phyloP scores from a whole-genome alignment of 2,888 invertebrate genomes.

The Euphydryas editha region DNA sequence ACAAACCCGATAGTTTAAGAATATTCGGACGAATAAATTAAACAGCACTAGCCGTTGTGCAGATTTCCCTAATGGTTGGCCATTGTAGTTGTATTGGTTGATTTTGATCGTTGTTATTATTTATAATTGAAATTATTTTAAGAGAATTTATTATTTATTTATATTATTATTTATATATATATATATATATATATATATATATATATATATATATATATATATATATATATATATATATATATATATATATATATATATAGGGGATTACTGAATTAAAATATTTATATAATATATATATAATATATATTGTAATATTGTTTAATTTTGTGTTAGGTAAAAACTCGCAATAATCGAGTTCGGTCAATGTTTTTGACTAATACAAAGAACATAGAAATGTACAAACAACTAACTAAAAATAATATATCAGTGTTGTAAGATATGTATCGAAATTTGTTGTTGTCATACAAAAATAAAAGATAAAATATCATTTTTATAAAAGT shows the following conservation, averaged over 20 bases:
- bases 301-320: no score
- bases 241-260: no score
- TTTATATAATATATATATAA: no score
- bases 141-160: background rate
- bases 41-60: conserved; percentile 71
- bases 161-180: background rate
- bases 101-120: conserved; percentile 55
- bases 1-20: conserved; percentile 83
- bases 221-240: no score
- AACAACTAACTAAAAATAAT: background rate
- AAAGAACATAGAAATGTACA: no score
- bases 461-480: background rate
- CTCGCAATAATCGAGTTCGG: no score
- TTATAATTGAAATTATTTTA: background rate
- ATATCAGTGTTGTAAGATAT: no score
- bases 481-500: background rate
- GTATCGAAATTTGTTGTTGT: background rate
- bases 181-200: no score
- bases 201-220: no score
- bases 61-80: conserved; percentile 83
- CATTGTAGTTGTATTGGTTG: conserved; percentile 44
- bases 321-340: no score
- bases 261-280: no score
- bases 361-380: no score
- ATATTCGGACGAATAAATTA: conserved; percentile 82